A percentile compares a stretch with the other conserved stretches of the same genome.
These are phyloP conservation scores for Prinia subflava DNA, from an alignment of 2,113 vertebrate genomes.

Conservation along the genomic window DNA sequence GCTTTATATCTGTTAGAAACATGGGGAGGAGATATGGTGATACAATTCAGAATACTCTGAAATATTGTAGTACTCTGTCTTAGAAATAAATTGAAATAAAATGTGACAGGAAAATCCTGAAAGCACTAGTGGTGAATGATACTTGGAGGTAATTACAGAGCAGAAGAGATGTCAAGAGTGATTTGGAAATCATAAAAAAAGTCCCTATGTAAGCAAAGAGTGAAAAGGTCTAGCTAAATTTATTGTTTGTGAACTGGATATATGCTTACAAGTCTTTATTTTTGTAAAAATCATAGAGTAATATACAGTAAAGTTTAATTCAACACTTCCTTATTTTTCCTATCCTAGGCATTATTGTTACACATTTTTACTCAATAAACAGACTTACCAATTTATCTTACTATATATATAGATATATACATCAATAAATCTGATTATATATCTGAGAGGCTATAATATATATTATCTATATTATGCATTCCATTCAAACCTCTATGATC, in stretches of 20 bases:
- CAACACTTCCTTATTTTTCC: background rate
- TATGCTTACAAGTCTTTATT: background rate
- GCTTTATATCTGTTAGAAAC: background rate
- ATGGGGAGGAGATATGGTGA: background rate
- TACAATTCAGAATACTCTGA: background rate
- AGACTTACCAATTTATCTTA: background rate
- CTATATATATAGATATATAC: background rate
- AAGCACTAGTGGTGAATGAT: background rate
- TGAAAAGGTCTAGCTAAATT: background rate
- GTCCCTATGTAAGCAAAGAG: background rate
- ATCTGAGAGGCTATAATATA: background rate
- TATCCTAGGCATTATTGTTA: background rate
- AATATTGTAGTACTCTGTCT: background rate
- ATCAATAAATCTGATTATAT: background rate
- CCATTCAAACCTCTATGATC: background rate
- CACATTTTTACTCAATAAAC: background rate
- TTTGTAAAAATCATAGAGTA: background rate
- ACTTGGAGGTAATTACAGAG: background rate
- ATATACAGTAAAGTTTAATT: background rate
- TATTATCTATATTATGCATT: background rate
- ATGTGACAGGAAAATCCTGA: background rate
- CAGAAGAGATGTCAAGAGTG: background rate
- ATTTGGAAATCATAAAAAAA: background rate
- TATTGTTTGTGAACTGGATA: background rate
- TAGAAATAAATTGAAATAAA: background rate